Evolutionary conservation across 2,797 vertebrate species (phyloP), one percentile per base, ranked within the genome.

Genomic region (Platalea minor): DNA sequence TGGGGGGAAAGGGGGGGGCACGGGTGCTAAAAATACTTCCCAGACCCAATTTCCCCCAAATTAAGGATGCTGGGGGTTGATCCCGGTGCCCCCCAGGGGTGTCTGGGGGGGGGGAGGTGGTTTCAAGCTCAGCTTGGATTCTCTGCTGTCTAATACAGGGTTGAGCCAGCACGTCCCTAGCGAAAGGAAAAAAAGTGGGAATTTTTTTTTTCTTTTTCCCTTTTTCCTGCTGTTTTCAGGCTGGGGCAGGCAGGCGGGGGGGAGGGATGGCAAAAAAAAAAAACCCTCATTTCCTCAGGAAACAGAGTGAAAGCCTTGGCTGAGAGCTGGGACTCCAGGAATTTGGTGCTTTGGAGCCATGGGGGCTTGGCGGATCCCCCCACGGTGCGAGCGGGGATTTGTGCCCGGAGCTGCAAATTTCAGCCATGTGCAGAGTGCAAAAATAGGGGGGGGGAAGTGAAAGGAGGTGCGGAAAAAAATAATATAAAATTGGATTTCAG

Each of bases 241-340:
- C 69, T 18, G 51, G 43, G 45, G n/a, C 23, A 33, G 68, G 57
- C 20, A 9, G 28, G 35, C 2, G 17, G 57, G 37, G 23, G 16
- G 73, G 73, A 64, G 13, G 25, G 56, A 67, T 84, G 0, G 1
- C 57, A 1, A 13, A 29, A 10, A 59, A 43, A 19, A 13, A n/a
- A n/a, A n/a, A n/a, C 1, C 17, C 19, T 75, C 16, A 29, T 89
- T 96, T 95, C 91, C 81, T 95, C 74, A 92, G 96, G 93, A 96
- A 96, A 79, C 17, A 1, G 45, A 93, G 68, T 64, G 91, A 91
- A 91, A 94, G 28, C 54, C 29, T 72, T 51, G 65, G 46, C 53
- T 3, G 16, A 20, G 28, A 56, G 77, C 85, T 95, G 77, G 57
- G 88, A 81, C 85, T 85, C 59, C 89, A 72, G 74, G 88, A 92